Percentiles rank a stretch among this genome's conserved stretches.
Evolutionary conservation across 2,113 vertebrate species (phyloP).

Genomic region (Neomonachus schauinslandi): DNA sequence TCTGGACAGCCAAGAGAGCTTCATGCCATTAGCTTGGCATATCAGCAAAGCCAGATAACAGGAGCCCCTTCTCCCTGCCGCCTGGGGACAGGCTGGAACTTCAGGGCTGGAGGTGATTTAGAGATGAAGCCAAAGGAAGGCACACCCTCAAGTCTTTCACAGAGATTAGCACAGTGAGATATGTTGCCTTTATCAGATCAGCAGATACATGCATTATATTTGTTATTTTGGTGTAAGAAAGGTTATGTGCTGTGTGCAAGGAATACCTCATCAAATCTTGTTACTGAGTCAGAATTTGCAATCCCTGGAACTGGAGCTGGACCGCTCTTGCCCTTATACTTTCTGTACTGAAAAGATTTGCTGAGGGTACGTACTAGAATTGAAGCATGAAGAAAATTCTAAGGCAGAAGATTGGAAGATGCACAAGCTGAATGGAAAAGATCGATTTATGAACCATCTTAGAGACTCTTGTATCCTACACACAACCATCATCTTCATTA

Average conservation of each 20-base stretch:
- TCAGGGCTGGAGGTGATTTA: constrained; percentile 51
- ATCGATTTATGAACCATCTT: not conserved
- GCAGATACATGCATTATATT: not conserved
- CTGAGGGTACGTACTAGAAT: not conserved
- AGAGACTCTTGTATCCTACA: not conserved
- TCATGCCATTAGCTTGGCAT: constrained; percentile 71
- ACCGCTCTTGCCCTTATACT: not conserved
- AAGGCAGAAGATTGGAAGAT: not conserved
- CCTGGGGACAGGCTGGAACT: constrained; percentile 54
- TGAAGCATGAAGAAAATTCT: not conserved
- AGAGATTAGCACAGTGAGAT: not conserved
- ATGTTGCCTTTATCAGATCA: not conserved
- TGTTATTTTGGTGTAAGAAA: not conserved
- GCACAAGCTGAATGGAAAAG: not conserved
- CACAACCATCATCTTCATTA: constrained; percentile 4
- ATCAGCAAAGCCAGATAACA: constrained; percentile 69
- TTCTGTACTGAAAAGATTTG: not conserved
- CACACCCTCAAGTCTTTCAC: constrained; percentile 52
- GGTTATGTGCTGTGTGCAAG: not conserved
- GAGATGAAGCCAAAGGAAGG: constrained; percentile 64
- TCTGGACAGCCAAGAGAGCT: constrained; percentile 77
- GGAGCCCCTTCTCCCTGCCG: not conserved
- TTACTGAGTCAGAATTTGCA: constrained; percentile 35
- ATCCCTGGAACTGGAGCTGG: not conserved
- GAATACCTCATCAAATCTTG: not conserved